Conservation (phyloP, 2,797 vertebrate genomes). For the Lerista edwardsae region DNA sequence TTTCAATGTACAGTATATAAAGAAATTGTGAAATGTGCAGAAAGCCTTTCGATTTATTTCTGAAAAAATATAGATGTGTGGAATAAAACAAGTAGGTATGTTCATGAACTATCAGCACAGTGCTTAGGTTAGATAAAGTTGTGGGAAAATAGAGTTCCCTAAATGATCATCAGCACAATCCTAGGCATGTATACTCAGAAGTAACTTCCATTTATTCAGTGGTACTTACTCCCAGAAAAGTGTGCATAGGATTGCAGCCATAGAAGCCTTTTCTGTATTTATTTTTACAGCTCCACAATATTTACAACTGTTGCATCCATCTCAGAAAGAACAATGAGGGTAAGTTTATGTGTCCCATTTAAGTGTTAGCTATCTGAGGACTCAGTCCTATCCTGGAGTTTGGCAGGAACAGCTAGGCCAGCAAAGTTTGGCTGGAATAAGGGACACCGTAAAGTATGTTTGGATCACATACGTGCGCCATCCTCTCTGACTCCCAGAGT, state of each 20-base stretch:
- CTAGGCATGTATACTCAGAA: no score
- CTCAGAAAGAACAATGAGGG: not conserved
- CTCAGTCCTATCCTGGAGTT: no score
- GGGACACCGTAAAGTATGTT: no score
- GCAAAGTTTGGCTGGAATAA: no score
- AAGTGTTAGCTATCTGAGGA: not conserved
- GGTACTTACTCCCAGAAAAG: no score
- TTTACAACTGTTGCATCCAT: not conserved
- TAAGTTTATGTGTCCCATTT: not conserved
- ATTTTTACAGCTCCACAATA: not conserved
- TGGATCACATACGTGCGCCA: no score
- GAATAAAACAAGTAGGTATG: not conserved
- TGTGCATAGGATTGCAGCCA: no score
- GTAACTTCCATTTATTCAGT: no score
- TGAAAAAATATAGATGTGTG: not conserved
- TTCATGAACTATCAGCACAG: not conserved
- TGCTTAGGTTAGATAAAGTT: not conserved
- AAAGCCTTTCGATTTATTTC: rapidly evolving
- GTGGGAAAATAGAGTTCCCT: not conserved
- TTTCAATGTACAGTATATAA: not conserved
- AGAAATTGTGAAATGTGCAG: rapidly evolving
- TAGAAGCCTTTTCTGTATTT: no score
- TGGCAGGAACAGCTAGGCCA: no score
- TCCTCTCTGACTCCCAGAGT: no score
- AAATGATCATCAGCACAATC: no score